phyloP scores from a whole-genome alignment of 2,888 invertebrate genomes.

The Lottia scabra region DNA sequence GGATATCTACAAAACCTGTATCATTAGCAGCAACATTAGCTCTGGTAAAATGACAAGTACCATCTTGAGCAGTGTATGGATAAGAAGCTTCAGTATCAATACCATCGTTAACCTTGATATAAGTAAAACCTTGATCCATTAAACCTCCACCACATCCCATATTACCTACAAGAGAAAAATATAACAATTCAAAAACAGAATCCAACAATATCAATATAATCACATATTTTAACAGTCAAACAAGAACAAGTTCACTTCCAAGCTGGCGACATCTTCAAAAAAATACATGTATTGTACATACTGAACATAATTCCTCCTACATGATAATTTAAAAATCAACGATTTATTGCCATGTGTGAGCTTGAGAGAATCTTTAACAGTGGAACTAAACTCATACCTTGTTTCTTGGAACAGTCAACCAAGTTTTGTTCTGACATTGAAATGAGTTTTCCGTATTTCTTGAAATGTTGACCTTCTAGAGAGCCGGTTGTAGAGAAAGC shows the following conservation, averaged over 20 bases:
- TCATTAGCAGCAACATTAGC: conserved; percentile 81
- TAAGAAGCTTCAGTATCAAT: conserved; percentile 90
- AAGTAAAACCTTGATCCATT: conserved; percentile 61
- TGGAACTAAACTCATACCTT: conserved; percentile 38
- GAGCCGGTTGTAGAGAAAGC: conserved; percentile 84
- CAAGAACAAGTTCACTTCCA: too few relatives aligned
- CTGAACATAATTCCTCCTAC: too few relatives aligned
- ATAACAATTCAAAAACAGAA: too few relatives aligned
- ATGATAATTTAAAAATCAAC: too few relatives aligned
- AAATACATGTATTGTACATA: too few relatives aligned
- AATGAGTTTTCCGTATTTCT: conserved; percentile 75
- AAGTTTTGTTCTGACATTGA: conserved; percentile 69
- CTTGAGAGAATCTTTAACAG: too few relatives aligned
- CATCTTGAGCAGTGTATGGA: conserved; percentile 76
- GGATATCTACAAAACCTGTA: conserved; percentile 82
- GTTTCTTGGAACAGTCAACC: conserved; percentile 68
- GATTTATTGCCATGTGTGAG: too few relatives aligned
- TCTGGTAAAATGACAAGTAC: conserved; percentile 71
- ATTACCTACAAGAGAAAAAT: conserved; percentile 42
- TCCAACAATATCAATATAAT: too few relatives aligned
- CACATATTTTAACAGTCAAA: too few relatives aligned
- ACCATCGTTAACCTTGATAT: conserved; percentile 73
- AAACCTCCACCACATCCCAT: conserved; percentile 61
- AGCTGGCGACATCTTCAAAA: too few relatives aligned
- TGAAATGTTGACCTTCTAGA: conserved; percentile 67